Evolutionary conservation across 2,113 vertebrate genomes (phyloP).

Genomic region (Halichoerus grypus): DNA sequence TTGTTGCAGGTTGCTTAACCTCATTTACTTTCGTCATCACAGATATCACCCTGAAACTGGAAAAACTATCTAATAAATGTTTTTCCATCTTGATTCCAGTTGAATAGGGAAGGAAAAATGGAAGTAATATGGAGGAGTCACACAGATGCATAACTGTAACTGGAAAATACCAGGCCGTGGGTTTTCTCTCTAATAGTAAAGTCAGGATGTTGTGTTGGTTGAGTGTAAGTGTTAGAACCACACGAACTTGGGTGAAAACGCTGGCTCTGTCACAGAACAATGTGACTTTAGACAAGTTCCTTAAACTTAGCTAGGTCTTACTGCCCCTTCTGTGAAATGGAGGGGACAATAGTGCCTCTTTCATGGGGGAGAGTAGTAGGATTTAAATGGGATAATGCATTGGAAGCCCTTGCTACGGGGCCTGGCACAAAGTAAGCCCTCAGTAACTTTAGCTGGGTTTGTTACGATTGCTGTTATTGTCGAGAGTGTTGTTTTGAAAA

Average conservation of each 20-base stretch:
- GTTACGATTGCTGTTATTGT: not conserved
- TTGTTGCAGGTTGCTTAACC: not conserved
- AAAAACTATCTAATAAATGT: not conserved
- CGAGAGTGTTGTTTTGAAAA: not conserved
- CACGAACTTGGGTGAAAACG: not conserved
- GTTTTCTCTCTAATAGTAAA: not conserved
- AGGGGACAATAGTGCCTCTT: not conserved
- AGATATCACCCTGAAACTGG: not conserved
- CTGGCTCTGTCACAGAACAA: not conserved
- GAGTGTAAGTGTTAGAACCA: not conserved
- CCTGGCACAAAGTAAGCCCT: not conserved
- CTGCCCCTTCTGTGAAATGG: not conserved
- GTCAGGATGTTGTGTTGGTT: not conserved
- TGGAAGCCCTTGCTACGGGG: not conserved
- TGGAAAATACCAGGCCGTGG: not conserved
- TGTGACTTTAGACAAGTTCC: not conserved
- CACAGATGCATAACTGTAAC: not conserved
- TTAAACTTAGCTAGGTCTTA: not conserved
- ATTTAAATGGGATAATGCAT: not conserved
- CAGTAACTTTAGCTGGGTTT: not conserved
- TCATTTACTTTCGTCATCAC: not conserved
- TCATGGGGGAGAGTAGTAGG: not conserved
- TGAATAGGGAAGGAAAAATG: not conserved
- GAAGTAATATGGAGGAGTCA: not conserved
- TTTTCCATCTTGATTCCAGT: not conserved